phyloP scores from a whole-genome alignment of 2,113 vertebrate species.

The Paradoxurus hermaphroditus region DNA sequence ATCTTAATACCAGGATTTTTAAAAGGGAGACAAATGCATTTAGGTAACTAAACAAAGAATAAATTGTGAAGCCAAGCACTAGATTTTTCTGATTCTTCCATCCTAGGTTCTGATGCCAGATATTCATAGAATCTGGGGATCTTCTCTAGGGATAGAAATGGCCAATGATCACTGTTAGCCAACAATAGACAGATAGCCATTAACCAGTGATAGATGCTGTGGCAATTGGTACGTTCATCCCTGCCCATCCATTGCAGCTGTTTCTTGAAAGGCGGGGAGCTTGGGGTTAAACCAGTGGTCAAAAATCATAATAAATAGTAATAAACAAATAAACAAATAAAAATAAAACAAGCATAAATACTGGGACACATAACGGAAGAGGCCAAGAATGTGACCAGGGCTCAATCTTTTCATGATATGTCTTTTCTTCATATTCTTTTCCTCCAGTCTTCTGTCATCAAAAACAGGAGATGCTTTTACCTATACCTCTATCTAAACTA shows the following conservation, averaged over 20 bases:
- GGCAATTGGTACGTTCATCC: background rate
- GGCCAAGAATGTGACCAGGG: background rate
- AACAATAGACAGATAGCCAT: background rate
- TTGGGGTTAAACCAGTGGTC: background rate
- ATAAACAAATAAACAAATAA: background rate
- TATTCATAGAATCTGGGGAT: background rate
- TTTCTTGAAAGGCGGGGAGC: background rate
- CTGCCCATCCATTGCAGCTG: background rate
- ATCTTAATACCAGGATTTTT: background rate
- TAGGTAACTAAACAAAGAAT: background rate
- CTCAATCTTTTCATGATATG: background rate
- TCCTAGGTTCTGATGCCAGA: background rate
- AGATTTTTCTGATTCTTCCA: background rate
- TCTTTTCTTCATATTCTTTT: background rate
- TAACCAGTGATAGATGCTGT: background rate
- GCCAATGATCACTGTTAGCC: background rate
- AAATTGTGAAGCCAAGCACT: background rate
- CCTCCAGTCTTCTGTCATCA: background rate
- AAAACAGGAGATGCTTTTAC: background rate
- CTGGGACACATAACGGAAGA: background rate
- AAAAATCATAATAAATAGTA: background rate
- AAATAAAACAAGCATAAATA: background rate
- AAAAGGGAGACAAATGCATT: background rate
- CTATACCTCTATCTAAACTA: background rate
- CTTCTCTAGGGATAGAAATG: background rate